phyloP scores from a whole-genome alignment of 2,113 vertebrate species.

The Rhinolophus sinicus region DNA sequence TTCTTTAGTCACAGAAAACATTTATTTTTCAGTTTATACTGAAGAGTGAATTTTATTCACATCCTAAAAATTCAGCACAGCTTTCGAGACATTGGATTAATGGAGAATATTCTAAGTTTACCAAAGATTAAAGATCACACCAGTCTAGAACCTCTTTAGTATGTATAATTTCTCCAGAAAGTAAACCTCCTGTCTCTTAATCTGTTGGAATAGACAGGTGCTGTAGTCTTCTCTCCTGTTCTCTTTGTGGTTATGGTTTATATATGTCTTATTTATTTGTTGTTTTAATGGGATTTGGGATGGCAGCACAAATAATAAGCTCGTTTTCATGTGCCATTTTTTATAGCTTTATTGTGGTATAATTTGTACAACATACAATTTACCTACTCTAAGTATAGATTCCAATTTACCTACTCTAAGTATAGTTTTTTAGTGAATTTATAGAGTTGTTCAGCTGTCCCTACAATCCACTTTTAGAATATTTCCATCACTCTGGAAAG shows the following conservation, averaged over 20 bases:
- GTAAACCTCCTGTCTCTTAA: not conserved
- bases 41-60: not conserved
- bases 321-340: conserved; percentile 7
- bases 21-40: not conserved
- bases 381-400: not conserved
- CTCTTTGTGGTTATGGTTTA: not conserved
- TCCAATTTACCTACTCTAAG: not conserved
- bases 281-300: not conserved
- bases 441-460: not conserved
- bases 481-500: not conserved
- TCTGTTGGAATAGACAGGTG: not conserved
- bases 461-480: not conserved
- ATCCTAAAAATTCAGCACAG: not conserved
- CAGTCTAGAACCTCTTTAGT: not conserved
- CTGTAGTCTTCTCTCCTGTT: not conserved
- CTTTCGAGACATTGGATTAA: not conserved
- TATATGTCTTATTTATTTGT: not conserved
- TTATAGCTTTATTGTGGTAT: not conserved
- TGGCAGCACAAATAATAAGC: not conserved
- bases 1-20: not conserved
- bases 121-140: not conserved
- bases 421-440: not conserved
- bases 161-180: not conserved
- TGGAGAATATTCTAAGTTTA: not conserved
- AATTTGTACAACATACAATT: not conserved